These are phyloP conservation scores for Agrilus planipennis DNA, from an alignment of 1,140 invertebrate genomes.

Conservation along the genomic window DNA sequence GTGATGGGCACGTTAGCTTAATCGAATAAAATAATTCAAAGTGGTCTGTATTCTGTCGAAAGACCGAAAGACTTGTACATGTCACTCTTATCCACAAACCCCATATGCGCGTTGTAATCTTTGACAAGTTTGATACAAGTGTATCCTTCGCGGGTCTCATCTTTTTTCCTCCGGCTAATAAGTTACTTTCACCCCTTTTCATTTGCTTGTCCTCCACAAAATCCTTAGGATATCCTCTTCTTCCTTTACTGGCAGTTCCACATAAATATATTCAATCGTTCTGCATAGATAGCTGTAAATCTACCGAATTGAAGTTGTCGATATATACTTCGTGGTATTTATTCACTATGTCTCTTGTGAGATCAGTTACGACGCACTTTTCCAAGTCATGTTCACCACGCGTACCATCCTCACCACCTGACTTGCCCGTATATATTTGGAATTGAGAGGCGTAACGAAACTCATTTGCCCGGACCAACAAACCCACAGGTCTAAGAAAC, in stretches of 20 bases:
- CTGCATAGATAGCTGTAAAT: not conserved
- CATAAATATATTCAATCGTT: slow-evolving; percentile 17
- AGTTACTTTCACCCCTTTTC: slow-evolving; percentile 26
- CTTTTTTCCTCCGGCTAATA: no score
- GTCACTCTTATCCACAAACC: no score
- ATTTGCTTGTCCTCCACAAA: slow-evolving; percentile 25
- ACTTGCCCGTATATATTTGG: slow-evolving; percentile 11
- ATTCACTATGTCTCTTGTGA: no score
- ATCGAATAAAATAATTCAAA: no score
- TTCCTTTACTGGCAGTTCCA: slow-evolving; percentile 28
- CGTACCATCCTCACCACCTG: not conserved
- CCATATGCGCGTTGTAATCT: no score
- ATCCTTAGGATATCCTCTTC: slow-evolving; percentile 17
- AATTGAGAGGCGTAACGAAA: slow-evolving; percentile 11
- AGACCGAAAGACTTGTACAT: no score
- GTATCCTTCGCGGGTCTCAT: no score
- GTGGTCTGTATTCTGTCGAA: no score
- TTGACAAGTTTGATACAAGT: no score
- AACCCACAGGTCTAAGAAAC: no score
- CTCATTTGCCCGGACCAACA: slow-evolving; percentile 18
- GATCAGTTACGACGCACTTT: slow-evolving; percentile 8
- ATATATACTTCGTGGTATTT: slow-evolving; percentile 12
- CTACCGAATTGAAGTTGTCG: slow-evolving; percentile 9
- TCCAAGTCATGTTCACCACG: slow-evolving; percentile 7
- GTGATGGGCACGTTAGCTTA: no score